Base-by-base conservation (phyloP, 2,888 invertebrate genomes). In the Sesamia inferens region DNA sequence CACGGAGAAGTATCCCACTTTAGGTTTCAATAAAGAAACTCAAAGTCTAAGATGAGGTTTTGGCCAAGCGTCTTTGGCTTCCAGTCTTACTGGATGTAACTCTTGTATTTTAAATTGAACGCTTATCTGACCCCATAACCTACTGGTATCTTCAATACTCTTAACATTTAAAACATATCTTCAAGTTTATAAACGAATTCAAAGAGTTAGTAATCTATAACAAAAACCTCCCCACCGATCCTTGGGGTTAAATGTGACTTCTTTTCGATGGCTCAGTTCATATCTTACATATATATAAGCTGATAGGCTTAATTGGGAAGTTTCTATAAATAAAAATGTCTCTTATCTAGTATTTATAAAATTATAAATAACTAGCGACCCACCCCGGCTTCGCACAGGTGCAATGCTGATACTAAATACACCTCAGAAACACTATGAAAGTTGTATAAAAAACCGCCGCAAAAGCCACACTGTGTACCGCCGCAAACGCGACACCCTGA, bases 301-400 rank as follows among this genome's bases (percentile, higher is more conserved):
- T n/a, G n/a, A n/a, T n/a, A n/a, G 47, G 62, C 57, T 58, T 63
- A 19, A 81, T 58, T 22, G 51, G 48, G 19, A 31, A 75, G 22
- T n/a, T 44, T 61, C 63, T 58, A 67, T 76, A 76, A 55, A 76
- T 76, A 81, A 81, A 77, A 76, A 78, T 75, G 63, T 67, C 76
- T 67, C 14, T 14, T 19, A 78, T 58, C 55, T 44, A 74, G 58
- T 5, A 54, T 42, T 79, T 57, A n/a, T 22, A 31, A 19, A 57
- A n/a, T 22, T 47, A 63, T 54, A 73, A 73, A 73, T 76, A 79
- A n/a, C n/a, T n/a, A n/a, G n/a, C n/a, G n/a, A n/a, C n/a, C n/a
- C n/a, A n/a, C n/a, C n/a, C n/a, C n/a, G n/a, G n/a, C n/a, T n/a
- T n/a, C n/a, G n/a, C n/a, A n/a, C n/a, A n/a, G n/a, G n/a, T n/a